A percentile compares a stretch with the other conserved stretches of the same genome.
phyloP scores from a whole-genome alignment of 2,113 vertebrate genomes.

The Lutjanus erythropterus region DNA sequence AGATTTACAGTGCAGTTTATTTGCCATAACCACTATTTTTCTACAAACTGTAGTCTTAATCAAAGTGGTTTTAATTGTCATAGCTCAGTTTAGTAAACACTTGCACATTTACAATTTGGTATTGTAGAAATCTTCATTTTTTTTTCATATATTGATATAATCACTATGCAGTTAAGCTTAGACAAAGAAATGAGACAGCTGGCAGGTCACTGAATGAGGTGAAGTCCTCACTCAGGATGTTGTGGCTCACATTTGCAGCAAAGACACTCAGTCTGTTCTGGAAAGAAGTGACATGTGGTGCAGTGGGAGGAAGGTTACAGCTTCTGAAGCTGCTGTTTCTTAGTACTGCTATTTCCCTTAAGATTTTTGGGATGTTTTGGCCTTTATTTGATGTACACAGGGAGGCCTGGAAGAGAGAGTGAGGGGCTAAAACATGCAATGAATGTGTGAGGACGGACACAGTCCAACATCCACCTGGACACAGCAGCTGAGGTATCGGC shows the following conservation, averaged over 20 bases:
- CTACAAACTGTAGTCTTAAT: neutral
- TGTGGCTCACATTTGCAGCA: constrained; percentile 15
- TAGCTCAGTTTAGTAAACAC: neutral
- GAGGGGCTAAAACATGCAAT: constrained; percentile 28
- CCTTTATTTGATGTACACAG: constrained; percentile 53
- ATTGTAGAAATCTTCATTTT: neutral
- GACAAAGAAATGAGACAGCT: neutral
- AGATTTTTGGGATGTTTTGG: constrained; percentile 34
- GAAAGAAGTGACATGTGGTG: constrained; percentile 49
- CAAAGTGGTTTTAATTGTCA: too few relatives aligned
- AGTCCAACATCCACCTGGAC: constrained; percentile 38
- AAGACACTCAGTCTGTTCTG: constrained; percentile 17
- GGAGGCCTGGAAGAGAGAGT: constrained; percentile 12
- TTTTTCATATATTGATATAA: neutral
- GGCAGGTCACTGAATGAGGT: neutral
- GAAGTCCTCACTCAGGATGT: neutral
- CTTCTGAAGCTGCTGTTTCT: constrained; percentile 44
- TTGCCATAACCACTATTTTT: neutral
- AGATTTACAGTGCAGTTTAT: too few relatives aligned
- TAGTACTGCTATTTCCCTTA: constrained; percentile 41
- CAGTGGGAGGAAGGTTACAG: constrained; percentile 46
- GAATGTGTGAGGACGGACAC: constrained; percentile 49
- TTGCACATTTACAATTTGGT: neutral
- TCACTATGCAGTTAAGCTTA: neutral
- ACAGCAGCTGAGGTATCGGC: constrained; percentile 14